Percentiles rank a stretch among this genome's conserved stretches.
phyloP scores from a whole-genome alignment of 2,888 invertebrate species.

The Coleophora flavipennella region DNA sequence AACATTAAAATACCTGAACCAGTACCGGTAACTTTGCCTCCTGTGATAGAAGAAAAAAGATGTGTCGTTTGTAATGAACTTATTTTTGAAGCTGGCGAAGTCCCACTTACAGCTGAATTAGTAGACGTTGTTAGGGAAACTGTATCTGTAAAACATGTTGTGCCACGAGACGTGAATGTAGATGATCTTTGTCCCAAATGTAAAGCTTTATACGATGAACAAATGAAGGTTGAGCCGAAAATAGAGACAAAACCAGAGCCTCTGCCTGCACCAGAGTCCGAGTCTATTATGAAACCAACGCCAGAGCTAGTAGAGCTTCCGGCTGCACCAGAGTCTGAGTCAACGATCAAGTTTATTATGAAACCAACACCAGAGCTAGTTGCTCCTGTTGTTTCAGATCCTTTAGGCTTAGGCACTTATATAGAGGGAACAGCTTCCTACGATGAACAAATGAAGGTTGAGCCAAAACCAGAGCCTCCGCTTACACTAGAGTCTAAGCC shows the following conservation, averaged over 20 bases:
- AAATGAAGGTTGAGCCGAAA: background rate
- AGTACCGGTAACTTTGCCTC: background rate
- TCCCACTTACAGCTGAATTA: too few species aligned
- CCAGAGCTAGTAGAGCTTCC: background rate
- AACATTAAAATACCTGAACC: background rate
- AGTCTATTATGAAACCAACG: background rate
- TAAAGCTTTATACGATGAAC: slow-evolving; percentile 9
- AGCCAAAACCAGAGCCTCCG: slow-evolving; percentile 9
- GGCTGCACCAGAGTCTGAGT: background rate
- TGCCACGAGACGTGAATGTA: background rate
- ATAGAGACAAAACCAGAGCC: slow-evolving; percentile 13
- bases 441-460: slow-evolving; percentile 2
- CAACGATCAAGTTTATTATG: background rate
- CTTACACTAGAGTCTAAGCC: background rate
- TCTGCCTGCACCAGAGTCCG: background rate
- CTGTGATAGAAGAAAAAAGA: background rate
- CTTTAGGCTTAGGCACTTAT: background rate
- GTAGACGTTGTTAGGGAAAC: too few species aligned
- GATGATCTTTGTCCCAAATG: slow-evolving; percentile 1
- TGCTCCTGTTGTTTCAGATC: background rate
- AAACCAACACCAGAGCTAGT: background rate
- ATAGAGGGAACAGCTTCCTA: slow-evolving; percentile 22
- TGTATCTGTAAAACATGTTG: too few species aligned
- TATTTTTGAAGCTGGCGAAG: too few species aligned
- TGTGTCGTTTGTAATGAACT: background rate